phyloP scores from a whole-genome alignment of 2,888 invertebrate species.

The Sinhomidia bicolor region DNA sequence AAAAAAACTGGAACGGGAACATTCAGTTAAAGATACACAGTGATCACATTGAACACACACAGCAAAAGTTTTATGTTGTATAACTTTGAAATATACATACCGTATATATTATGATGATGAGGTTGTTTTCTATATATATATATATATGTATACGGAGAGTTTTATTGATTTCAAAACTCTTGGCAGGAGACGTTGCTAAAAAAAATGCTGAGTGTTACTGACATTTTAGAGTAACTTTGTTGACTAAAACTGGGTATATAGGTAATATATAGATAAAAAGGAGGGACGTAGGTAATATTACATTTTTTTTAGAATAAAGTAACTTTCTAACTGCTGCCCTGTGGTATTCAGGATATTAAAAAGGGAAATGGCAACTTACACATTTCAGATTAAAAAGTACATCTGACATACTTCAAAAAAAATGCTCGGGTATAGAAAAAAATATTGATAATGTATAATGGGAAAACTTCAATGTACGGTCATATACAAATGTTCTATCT shows the following conservation, averaged over 20 bases:
- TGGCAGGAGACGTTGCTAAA: neutral
- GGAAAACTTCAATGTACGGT: too few relatives aligned
- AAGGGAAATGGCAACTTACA: neutral
- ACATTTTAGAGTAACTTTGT: slow-evolving; percentile 51
- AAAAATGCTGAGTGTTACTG: slow-evolving; percentile 35
- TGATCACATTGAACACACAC: neutral
- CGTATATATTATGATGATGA: neutral
- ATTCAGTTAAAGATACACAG: neutral
- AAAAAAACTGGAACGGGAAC: slow-evolving; percentile 6
- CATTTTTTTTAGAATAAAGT: slow-evolving; percentile 12
- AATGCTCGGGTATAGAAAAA: too few relatives aligned
- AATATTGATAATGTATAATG: too few relatives aligned
- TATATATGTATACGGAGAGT: neutral
- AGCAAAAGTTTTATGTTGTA: neutral
- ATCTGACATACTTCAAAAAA: too few relatives aligned
- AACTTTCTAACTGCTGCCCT: neutral
- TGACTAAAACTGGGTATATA: too few relatives aligned
- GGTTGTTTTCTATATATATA: neutral
- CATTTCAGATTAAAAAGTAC: neutral
- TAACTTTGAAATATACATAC: neutral
- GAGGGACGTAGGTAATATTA: neutral
- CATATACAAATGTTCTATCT: neutral
- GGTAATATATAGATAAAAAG: too few relatives aligned
- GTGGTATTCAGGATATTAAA: slow-evolving; percentile 22
- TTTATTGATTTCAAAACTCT: slow-evolving; percentile 39